A percentile compares a stretch with the other conserved stretches of the same genome.
These are phyloP conservation scores for Maconellicoccus hirsutus DNA, from an alignment of 1,140 invertebrate species.

Conservation along the genomic window DNA sequence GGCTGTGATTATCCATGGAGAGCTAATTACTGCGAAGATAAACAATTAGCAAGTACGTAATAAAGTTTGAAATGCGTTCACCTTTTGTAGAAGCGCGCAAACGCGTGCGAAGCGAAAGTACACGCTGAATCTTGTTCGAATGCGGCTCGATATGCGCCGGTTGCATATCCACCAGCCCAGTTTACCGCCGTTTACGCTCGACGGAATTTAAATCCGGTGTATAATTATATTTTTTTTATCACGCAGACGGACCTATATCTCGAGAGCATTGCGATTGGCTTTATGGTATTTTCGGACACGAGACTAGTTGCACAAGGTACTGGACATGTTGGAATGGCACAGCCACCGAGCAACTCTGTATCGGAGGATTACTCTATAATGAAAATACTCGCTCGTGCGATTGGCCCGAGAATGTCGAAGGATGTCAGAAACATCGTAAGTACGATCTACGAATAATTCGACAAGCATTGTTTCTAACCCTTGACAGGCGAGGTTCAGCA, in stretches of 20 bases:
- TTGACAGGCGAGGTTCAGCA: too few species aligned
- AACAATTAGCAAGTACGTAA: conserved; percentile 54
- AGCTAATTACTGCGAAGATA: conserved; percentile 70
- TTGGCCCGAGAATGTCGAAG: conserved; percentile 84
- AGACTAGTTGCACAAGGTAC: conserved; percentile 81
- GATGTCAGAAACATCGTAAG: conserved; percentile 89
- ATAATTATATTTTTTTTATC: conserved; percentile 25
- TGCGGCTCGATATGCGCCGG: too few species aligned
- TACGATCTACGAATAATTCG: conserved; percentile 30
- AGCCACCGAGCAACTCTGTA: conserved; percentile 82
- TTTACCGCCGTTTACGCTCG: neutral
- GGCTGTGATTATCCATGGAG: conserved; percentile 82
- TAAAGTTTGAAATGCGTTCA: neutral
- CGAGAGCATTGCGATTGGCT: conserved; percentile 85
- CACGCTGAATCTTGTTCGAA: too few species aligned
- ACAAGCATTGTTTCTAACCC: too few species aligned
- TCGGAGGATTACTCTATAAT: conserved; percentile 80
- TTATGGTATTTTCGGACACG: conserved; percentile 85
- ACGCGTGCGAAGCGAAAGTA: too few species aligned
- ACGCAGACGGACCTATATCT: conserved; percentile 62
- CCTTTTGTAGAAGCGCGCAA: neutral
- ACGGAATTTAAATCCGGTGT: neutral
- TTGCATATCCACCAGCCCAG: too few species aligned
- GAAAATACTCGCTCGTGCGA: conserved; percentile 81
- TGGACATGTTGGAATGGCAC: conserved; percentile 94